Conservation (phyloP, 2,888 invertebrate genomes). For the Polietes domitor region DNA sequence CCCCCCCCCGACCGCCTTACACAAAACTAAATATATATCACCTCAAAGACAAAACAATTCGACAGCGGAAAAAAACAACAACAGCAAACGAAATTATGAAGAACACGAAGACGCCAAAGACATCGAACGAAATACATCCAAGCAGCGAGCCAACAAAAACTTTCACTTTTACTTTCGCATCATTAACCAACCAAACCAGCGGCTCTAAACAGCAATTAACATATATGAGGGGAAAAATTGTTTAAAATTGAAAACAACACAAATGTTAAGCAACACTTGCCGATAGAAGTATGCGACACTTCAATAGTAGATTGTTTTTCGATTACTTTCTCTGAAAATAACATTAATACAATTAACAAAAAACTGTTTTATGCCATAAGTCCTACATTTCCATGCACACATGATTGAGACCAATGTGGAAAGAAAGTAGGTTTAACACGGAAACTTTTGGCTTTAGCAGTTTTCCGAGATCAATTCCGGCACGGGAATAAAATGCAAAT, state of each 20-base stretch:
- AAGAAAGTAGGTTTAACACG: too few species aligned
- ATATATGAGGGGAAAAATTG: conserved; percentile 22
- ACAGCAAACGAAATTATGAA: neutral
- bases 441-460: too few species aligned
- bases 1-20: too few species aligned
- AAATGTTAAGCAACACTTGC: neutral
- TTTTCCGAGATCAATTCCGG: too few species aligned
- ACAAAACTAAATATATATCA: neutral
- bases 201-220: conserved; percentile 29
- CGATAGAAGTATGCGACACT: neutral
- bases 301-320: too few species aligned
- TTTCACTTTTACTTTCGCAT: conserved; percentile 67
- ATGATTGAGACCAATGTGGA: too few species aligned
- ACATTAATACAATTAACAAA: too few species aligned
- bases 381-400: too few species aligned
- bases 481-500: too few species aligned
- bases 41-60: neutral
- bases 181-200: conserved; percentile 53
- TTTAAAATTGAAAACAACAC: neutral
- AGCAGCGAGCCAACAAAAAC: conserved; percentile 45
- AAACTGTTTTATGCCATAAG: too few species aligned
- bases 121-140: too few species aligned
- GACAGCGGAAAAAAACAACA: neutral
- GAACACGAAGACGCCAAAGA: neutral
- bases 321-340: too few species aligned